phyloP scores from a whole-genome alignment of 2,888 invertebrate species.

The Dioctria rufipes region DNA sequence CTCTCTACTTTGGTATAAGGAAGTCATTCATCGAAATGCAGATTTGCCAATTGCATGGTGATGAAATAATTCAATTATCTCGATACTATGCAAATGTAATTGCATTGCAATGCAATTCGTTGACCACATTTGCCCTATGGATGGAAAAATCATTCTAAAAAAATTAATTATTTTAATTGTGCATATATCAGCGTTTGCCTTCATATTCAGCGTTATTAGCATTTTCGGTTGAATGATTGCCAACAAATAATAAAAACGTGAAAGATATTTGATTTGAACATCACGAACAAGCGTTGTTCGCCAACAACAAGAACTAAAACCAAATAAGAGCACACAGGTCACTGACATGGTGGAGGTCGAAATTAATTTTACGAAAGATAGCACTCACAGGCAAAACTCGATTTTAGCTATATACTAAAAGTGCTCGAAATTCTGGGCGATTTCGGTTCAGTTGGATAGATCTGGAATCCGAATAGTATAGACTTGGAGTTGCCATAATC shows the following conservation, averaged over 20 bases:
- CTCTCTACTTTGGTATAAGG: not conserved
- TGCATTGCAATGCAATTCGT: not conserved
- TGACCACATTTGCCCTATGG: not conserved
- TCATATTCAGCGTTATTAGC: not conserved
- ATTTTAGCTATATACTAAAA: too few species aligned
- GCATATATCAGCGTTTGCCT: not conserved
- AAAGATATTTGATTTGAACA: conserved; percentile 17
- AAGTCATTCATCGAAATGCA: not conserved
- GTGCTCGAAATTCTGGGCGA: too few species aligned
- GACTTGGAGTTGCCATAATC: too few species aligned
- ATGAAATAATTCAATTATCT: not conserved
- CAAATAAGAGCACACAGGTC: too few species aligned
- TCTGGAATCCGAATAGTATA: too few species aligned
- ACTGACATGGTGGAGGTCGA: too few species aligned
- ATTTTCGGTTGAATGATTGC: conserved; percentile 42
- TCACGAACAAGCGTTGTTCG: conserved; percentile 1
- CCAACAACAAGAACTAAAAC: not conserved
- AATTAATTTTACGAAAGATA: too few species aligned
- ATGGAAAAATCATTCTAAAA: not conserved
- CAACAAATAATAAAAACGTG: conserved; percentile 24
- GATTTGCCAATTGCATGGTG: not conserved
- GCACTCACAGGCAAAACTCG: too few species aligned
- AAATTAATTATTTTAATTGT: too few species aligned
- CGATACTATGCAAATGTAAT: not conserved
- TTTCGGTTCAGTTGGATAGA: too few species aligned